Base-by-base conservation (phyloP, 2,888 invertebrate genomes). In the Meandrusa payeni region DNA sequence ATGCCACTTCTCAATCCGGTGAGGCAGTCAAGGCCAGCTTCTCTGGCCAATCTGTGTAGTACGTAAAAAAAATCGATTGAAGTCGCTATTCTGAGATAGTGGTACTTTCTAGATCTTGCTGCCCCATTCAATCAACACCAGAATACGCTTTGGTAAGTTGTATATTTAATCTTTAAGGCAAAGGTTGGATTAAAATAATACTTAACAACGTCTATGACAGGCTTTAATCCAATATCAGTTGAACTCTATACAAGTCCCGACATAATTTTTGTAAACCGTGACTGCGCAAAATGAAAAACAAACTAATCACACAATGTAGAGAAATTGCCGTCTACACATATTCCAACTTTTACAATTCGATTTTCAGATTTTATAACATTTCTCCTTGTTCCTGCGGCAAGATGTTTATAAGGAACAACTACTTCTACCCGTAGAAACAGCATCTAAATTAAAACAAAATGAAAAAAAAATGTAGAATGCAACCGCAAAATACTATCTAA, bases 211-310 rank as follows among this genome's bases (percentile, higher is more conserved):
- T 57, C 57, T 58, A 58, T 55, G 59, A 59, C 59, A 57, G 52
- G 48, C 46, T 83, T 86, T 85, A 82, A 83, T 86, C 70, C 80
- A 79, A 71, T 78, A 81, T 78, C 79, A 75, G 74, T 70, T 75
- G 69, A 76, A 75, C 69, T 75, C 73, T 69, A 76, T 69, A 75
- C 62, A 71, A 66, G 61, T 68, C 64, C n/a, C 63, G 69, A 75
- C 73, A 76, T 67, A 75, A 76, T 74, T 72, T 67, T 59, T 57
- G 58, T 47, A 51, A 71, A 73, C 62, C 68, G 65, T 64, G 68
- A 55, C 64, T 58, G 55, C 57, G 51, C 43, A 44, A 46, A 40
- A 37, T 41, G 23, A 42, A 47, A 47, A 42, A 47, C 38, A 40
- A 32, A 47, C 46, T 49, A 28, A 31, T 31, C 26, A 47, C 40